These are phyloP conservation scores for Podarcis lilfordi DNA, from an alignment of 2,797 vertebrate genomes.

Conservation along the genomic window DNA sequence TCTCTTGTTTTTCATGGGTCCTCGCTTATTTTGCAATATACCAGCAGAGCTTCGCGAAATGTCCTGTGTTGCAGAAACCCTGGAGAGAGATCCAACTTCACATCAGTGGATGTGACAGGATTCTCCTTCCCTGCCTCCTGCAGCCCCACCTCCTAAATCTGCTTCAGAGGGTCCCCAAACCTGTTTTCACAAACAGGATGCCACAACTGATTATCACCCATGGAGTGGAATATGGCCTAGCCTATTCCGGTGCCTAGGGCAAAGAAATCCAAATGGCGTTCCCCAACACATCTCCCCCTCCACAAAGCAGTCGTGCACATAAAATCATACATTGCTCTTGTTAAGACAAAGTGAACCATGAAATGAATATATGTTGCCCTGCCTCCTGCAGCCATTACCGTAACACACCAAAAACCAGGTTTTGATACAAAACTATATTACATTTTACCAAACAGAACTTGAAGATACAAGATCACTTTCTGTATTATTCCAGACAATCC, in stretches of 20 bases:
- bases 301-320: background rate
- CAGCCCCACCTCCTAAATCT: too few relatives aligned
- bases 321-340: background rate
- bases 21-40: background rate
- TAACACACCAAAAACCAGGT: background rate
- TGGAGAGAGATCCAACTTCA: background rate
- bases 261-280: background rate
- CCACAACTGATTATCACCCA: too few relatives aligned
- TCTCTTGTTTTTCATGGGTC: background rate
- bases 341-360: conserved; percentile 9
- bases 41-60: background rate
- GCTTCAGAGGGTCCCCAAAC: too few relatives aligned
- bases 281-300: background rate
- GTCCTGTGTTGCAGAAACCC: background rate
- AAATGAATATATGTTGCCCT: background rate
- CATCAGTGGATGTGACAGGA: too few relatives aligned
- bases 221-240: background rate
- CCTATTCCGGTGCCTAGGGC: background rate
- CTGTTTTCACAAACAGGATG: too few relatives aligned
- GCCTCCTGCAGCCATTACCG: background rate
- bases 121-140: too few relatives aligned
- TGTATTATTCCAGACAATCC: background rate
- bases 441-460: background rate
- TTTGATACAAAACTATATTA: background rate
- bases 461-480: background rate